phyloP scores from a whole-genome alignment of 2,888 invertebrate species.

The Dioctria linearis region DNA sequence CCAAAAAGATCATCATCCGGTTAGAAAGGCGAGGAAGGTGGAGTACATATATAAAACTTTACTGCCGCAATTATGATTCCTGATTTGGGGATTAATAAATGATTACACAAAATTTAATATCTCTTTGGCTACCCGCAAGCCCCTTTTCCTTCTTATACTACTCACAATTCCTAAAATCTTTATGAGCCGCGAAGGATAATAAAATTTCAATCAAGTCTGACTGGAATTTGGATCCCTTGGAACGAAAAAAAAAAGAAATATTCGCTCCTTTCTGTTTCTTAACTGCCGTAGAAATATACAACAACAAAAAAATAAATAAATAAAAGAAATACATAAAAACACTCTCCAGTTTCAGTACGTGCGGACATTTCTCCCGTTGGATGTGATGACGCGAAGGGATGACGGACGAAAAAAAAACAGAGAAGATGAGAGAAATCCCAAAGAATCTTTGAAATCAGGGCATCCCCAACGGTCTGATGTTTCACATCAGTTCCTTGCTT shows the following conservation, averaged over 20 bases:
- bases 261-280: not conserved
- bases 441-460: conserved; percentile 66
- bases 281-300: not conserved
- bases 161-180: conserved; percentile 2
- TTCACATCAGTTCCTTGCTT: conserved; percentile 62
- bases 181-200: conserved; percentile 44
- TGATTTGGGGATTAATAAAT: conserved; percentile 54
- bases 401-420: not conserved
- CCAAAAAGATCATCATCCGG: not conserved
- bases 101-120: conserved; percentile 52
- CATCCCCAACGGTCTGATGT: conserved; percentile 70
- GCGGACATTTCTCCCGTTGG: conserved; percentile 46
- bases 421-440: conserved; percentile 55
- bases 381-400: conserved; percentile 50
- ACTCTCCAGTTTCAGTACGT: conserved; percentile 34
- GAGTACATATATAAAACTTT: conserved; percentile 53
- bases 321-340: conserved; percentile 48
- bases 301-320: not conserved
- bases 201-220: conserved; percentile 51
- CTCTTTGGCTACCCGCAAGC: not conserved
- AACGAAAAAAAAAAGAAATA: not conserved
- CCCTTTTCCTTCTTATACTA: not conserved
- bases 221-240: conserved; percentile 36
- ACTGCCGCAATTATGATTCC: conserved; percentile 54
- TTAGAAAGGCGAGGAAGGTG: not conserved